These are phyloP conservation scores for Teleogryllus occipitalis DNA, from an alignment of 1,140 invertebrate genomes.

Conservation along the genomic window DNA sequence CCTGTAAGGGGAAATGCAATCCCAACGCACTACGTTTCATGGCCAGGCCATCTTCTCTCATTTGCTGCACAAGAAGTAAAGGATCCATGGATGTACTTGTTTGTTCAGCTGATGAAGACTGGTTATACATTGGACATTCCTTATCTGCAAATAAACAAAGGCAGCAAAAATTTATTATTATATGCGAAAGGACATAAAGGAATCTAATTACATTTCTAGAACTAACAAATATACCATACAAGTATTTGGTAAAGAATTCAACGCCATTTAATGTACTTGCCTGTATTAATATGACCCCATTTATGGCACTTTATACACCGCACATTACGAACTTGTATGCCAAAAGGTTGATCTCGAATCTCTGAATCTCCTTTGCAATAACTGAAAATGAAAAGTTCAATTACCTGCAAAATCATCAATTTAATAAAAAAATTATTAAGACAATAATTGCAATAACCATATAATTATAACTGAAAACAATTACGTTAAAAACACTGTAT, in stretches of 20 bases:
- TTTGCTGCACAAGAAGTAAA: conserved; percentile 73
- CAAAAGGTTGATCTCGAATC: conserved; percentile 97
- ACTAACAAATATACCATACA: neutral
- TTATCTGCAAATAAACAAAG: conserved; percentile 51
- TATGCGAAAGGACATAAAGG: neutral
- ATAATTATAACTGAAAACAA: neutral
- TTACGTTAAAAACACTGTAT: neutral
- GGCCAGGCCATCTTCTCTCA: conserved; percentile 84
- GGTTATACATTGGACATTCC: conserved; percentile 88
- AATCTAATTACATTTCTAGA: neutral
- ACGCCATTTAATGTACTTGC: conserved; percentile 39
- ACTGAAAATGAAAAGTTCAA: conserved; percentile 40
- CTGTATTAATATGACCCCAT: conserved; percentile 99
- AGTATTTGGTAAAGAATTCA: neutral
- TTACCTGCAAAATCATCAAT: too few species aligned
- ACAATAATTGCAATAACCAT: too few species aligned
- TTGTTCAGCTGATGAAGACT: conserved; percentile 58
- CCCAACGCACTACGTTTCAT: conserved; percentile 68
- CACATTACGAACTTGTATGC: conserved; percentile 95
- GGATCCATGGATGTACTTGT: conserved; percentile 51
- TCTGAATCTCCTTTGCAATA: conserved; percentile 93
- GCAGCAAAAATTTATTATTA: neutral
- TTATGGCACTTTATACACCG: conserved; percentile 98
- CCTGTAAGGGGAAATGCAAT: conserved; percentile 45
- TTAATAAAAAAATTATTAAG: too few species aligned